phyloP scores from a whole-genome alignment of 2,888 invertebrate genomes.

The Tetropium fuscum region DNA sequence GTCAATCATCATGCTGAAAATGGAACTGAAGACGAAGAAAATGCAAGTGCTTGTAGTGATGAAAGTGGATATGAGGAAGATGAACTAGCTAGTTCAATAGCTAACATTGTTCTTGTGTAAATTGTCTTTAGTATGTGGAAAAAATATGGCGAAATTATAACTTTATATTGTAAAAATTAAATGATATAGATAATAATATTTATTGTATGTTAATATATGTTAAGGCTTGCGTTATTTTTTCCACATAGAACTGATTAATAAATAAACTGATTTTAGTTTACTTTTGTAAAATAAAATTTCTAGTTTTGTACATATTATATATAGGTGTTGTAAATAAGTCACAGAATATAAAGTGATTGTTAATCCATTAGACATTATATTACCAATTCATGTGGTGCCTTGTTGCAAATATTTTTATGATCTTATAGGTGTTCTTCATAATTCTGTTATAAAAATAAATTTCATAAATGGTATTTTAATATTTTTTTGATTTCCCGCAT shows the following conservation, averaged over 20 bases:
- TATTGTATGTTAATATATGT: background rate
- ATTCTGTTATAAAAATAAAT: slow-evolving; percentile 5
- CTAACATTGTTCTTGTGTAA: slow-evolving; percentile 62
- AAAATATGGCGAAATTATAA: slow-evolving; percentile 1
- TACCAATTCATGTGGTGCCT: slow-evolving; percentile 9
- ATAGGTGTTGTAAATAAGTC: slow-evolving; percentile 14
- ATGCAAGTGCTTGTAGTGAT: slow-evolving; percentile 87
- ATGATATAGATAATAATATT: background rate
- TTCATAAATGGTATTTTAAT: background rate
- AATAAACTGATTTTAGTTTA: slow-evolving; percentile 6
- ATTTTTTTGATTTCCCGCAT: background rate
- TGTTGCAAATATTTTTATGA: slow-evolving; percentile 15
- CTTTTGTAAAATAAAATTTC: slow-evolving; percentile 7
- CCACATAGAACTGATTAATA: slow-evolving; percentile 5
- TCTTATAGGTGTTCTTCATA: slow-evolving; percentile 4
- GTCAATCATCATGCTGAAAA: slow-evolving; percentile 28
- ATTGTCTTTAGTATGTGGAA: background rate
- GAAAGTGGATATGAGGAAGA: slow-evolving; percentile 93
- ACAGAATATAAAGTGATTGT: slow-evolving; percentile 15
- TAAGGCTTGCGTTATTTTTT: background rate
- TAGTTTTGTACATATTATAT: slow-evolving; percentile 6
- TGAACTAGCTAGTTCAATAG: slow-evolving; percentile 65
- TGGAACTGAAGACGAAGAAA: slow-evolving; percentile 62
- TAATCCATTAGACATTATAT: background rate
- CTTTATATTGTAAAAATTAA: background rate